These are phyloP conservation scores for Cynopterus brachyotis DNA, from an alignment of 2,113 vertebrate genomes.

Conservation along the genomic window DNA sequence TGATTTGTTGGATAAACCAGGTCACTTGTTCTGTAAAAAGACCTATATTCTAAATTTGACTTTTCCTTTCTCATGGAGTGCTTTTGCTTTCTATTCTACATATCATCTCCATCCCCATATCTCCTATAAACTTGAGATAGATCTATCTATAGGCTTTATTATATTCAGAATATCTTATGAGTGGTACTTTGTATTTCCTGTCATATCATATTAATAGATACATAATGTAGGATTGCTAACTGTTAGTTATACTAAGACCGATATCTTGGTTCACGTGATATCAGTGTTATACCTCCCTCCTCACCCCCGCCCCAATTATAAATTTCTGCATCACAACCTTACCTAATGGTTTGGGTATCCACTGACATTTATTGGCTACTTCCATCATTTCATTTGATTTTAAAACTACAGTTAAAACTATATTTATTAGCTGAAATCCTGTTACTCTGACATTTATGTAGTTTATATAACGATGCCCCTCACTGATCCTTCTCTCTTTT, in stretches of 20 bases:
- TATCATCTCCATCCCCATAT: background rate
- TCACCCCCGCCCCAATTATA: background rate
- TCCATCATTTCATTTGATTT: conserved; percentile 4
- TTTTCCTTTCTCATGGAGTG: background rate
- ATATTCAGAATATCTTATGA: background rate
- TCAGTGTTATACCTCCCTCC: background rate
- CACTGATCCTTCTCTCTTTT: too few species aligned
- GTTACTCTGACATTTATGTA: background rate
- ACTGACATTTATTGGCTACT: background rate
- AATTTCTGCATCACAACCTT: conserved; percentile 19
- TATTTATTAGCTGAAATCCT: background rate
- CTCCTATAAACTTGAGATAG: background rate
- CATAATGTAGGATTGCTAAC: background rate
- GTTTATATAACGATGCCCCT: too few species aligned
- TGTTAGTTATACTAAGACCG: background rate
- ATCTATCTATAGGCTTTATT: background rate
- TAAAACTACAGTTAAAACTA: background rate
- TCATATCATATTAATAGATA: background rate
- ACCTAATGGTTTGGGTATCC: background rate
- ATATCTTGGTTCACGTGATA: background rate
- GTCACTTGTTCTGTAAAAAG: background rate
- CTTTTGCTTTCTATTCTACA: background rate
- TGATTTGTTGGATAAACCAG: conserved; percentile 1
- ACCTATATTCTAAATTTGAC: background rate
- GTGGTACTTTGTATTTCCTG: background rate